A percentile compares a stretch with the other conserved stretches of the same genome.
Conservation (phyloP, 2,113 vertebrate genomes). For the Erpornis zantholeuca region DNA sequence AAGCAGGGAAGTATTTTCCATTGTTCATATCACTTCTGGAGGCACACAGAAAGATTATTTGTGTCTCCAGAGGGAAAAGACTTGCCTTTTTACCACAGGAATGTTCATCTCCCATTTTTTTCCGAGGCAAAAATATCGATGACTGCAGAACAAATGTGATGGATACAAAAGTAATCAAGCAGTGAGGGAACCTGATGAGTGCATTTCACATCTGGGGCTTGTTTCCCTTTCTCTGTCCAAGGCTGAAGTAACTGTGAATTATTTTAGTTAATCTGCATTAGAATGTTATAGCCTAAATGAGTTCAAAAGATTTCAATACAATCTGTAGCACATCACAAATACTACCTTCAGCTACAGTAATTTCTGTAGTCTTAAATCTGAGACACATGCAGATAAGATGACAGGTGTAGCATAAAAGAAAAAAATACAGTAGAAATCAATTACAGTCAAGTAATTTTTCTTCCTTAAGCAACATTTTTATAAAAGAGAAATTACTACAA, state of each 20-base stretch:
- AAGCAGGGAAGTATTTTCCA: neutral
- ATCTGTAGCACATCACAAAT: slow-evolving; percentile 57
- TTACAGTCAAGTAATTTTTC: slow-evolving; percentile 66
- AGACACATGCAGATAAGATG: slow-evolving; percentile 59
- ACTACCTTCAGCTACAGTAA: slow-evolving; percentile 30
- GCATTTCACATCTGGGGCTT: slow-evolving; percentile 33
- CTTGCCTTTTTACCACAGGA: neutral
- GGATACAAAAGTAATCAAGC: slow-evolving; percentile 27
- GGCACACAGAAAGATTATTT: neutral
- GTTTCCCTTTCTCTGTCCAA: neutral
- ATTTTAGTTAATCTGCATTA: slow-evolving; percentile 75
- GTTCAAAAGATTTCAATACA: slow-evolving; percentile 69
- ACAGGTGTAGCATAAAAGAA: slow-evolving; percentile 65
- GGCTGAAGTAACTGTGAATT: slow-evolving; percentile 59
- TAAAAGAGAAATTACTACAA: slow-evolving; percentile 66
- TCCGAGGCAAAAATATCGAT: neutral
- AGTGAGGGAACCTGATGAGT: slow-evolving; percentile 16
- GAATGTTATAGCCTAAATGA: slow-evolving; percentile 67
- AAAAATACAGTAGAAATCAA: slow-evolving; percentile 68
- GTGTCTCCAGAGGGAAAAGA: neutral
- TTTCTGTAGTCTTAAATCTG: slow-evolving; percentile 57
- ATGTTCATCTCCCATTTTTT: neutral
- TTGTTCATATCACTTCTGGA: neutral
- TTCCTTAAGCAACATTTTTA: slow-evolving; percentile 56
- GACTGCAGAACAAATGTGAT: slow-evolving; percentile 6